Evolutionary conservation across 2,888 invertebrate genomes (phyloP), one percentile per base, ranked within the genome.

Genomic region (Pyrocoelia pectoralis): DNA sequence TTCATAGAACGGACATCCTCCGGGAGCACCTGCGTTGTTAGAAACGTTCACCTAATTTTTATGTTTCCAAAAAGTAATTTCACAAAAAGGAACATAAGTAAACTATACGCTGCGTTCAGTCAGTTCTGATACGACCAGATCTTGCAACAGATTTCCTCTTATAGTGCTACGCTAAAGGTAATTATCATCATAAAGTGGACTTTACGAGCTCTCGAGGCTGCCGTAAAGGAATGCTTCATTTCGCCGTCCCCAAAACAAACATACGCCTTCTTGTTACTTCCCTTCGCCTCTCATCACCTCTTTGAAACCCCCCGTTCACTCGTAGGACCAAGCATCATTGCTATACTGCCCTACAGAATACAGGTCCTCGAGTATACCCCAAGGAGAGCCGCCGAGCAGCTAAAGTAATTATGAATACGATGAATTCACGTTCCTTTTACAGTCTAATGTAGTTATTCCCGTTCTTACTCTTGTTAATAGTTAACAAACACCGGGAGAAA

Each of bases 141-240:
- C 54, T 63, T 55, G 63, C 58, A 58, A 55, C 58, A 59, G 58
- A 63, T 63, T 58, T 51, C 52, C 58, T 55, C 50, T 58, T 24
- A 33, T 49, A 55, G 29, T 58, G 29, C 51, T 59, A 66, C 65
- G 72, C 70, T 68, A 69, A 70, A 76, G 77, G 79, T 82, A 82
- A 82, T 82, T 81, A 81, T 81, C 80, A 80, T 80, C 81, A 77
- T 81, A 81, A 81, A 82, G 78, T 81, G 80, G 80, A 80, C 80
- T 82, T 81, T 82, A 82, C 82, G 82, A 80, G 78, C 78, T 75
- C 77, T 75, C 74, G 59, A 71, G 67, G 69, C 60, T 71, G 73
- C 76, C 74, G 76, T 78, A 79, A 79, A 79, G 79, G 78, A 80
- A 79, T 79, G 77, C 76, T 77, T 79, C 78, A 78, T 79, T 78